Base-by-base conservation (phyloP, 2,113 vertebrate species). In the Poicephalus meyeri region DNA sequence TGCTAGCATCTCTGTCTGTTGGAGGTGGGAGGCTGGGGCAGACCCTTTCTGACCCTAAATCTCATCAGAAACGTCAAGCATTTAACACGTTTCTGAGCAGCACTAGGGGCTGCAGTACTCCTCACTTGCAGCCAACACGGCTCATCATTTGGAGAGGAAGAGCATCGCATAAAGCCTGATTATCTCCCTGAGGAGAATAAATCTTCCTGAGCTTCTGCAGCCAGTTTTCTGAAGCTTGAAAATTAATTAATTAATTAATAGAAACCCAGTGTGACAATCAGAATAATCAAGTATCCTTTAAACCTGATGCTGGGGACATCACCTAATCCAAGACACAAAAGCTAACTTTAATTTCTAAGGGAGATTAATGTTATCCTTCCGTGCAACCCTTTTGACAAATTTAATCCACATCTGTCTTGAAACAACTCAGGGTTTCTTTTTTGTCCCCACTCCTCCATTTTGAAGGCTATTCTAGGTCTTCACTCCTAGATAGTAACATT, bases 201-300 rank as follows among this genome's bases (percentile, higher is more conserved):
- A 69, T 72, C 76, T 86, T 83, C 63, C 49, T 28, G 50, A 72
- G 72, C 53, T 88, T 90, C 63, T 86, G 58, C 71, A 92, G 82
- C 52, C 80, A 73, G 71, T 76, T 88, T 92, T 88, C 49, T 88
- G 86, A 91, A 92, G 83, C 86, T 61, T 19, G 35, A 90, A 90
- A 90, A 88, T 80, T 50, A 86, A 91, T 89, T 85, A 92, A 93
- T 72, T 80, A 56, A 39, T 39, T 63, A 92, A 69, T 35, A 46
- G 61, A 80, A 93, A 86, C 68, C 80, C 41, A 86, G 80, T 47
- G 49, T 15, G 41, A 69, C 88, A 92, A 90, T 93, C 58, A 88
- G 89, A 77, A 90, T 52, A 93, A 83, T 88, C 76, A 92, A 92
- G 49, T 68, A 29, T 47, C 86, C 83, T 93, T 95, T 65, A 86